Evolutionary conservation across 2,888 invertebrate species (phyloP), one percentile per base, ranked within the genome.

Genomic region (Pecten maximus): DNA sequence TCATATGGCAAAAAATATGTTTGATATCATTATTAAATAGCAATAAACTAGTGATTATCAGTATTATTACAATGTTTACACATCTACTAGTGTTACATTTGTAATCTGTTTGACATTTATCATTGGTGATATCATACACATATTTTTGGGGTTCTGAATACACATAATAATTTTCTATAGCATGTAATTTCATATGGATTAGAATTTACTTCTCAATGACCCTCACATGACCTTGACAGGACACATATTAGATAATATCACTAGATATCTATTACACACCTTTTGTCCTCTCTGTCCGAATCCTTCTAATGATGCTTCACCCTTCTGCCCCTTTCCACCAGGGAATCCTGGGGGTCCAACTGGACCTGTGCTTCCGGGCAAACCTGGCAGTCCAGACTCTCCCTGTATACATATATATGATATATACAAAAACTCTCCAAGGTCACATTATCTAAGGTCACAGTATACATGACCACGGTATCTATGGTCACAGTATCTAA

Each of bases 281-380:
- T 96, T 96, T 40, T 91, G 91, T 89, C 96, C 96, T 93, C 95
- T 96, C 54, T 98, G 35, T 97, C 97, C 91, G 16, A 93, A 92
- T 40, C 95, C 95, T 60, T 96, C 96, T 16, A 94, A 90, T 44
- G 97, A 97, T 28, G 97, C 96, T 93, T 97, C 96, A 91, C 99
- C 99, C 93, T 96, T 96, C 39, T 92, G 91, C 91, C 96, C 96
- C 90, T 94, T 95, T 1, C 88, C 35, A 12, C 96, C 96, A 35
- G 93, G 91, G 35, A 92, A 74, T 86, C 96, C 96, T 28, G 95
- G 93, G 0, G 88, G 89, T 50, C 97, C 97, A 39, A 92, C 92
- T 0, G 92, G 91, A 28, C 97, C 97, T 87, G 95, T 94, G 19
- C 93, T 88, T 54, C 96, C 96, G 39, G 95, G 94, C 23, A 91